Evolutionary conservation across 37 sponge, comb jelly and placozoan species (phyloP).

Genomic region (Beroe ovata): DNA sequence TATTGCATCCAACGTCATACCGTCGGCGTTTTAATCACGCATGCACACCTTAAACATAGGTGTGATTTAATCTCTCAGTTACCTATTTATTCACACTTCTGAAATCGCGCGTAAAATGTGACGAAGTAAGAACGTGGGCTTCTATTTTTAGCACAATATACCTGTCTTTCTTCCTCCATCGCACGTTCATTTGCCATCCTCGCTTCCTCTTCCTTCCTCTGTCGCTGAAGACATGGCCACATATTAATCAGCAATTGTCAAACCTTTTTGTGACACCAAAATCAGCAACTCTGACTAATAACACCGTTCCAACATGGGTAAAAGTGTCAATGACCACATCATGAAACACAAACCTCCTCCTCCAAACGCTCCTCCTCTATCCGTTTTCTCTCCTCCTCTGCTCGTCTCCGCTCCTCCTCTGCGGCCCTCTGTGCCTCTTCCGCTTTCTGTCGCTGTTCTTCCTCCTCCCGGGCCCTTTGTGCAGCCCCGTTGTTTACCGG

Average conservation of each 20-base stretch:
- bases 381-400: conserved; percentile 47
- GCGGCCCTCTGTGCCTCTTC: conserved; percentile 42
- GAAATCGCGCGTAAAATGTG: no score
- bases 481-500: conserved; percentile 41
- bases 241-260: no score
- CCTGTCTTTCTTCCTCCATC: conserved; percentile 68
- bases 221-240: background rate
- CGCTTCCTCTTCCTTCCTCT: conserved; percentile 49
- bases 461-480: conserved; percentile 64
- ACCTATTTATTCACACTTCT: no score
- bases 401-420: conserved; percentile 66
- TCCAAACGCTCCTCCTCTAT: background rate
- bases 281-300: background rate
- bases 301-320: no score
- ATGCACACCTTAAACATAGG: no score
- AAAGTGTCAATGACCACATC: no score
- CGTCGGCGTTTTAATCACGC: no score
- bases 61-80: no score
- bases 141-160: conserved; percentile 5
- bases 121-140: background rate
- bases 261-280: background rate
- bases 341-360: conserved; percentile 51
- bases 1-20: no score
- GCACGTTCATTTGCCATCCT: background rate
- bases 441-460: conserved; percentile 23